Evolutionary conservation across 1,140 invertebrate genomes (phyloP), one percentile per base, ranked within the genome.

Genomic region (Metaphire vulgaris): DNA sequence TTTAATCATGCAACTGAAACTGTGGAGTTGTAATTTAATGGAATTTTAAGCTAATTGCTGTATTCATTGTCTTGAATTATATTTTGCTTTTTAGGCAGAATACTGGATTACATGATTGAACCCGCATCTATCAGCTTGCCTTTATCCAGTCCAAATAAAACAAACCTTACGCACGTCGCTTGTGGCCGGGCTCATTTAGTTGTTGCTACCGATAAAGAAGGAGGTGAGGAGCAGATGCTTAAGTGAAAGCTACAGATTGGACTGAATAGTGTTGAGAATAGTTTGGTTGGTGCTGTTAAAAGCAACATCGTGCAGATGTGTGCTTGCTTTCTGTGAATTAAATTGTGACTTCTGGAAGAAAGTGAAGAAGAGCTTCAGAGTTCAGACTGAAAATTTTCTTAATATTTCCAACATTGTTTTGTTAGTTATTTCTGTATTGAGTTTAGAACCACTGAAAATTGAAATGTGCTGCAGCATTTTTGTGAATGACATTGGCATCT

Each of bases 161-260:
- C 80, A 15, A 78, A 80, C 80, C 85, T 92, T 79, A 83, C 87
- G 65, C 87, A 89, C 76, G 82, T 97, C 75, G 89, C 77, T 28
- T 93, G 93, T 79, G 96, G 96, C 1, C 86, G 95, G 79, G 94
- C 94, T 1, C 96, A 99, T 86, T 89, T 92, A 14, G 85, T 93
- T 2, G 88, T 96, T 70, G 83, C 95, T 14, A 94, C 94, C 1
- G 89, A 91, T 77, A 90, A 90, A 82, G 92, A 92, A 82, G 85
- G 83, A 72, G 90, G 89, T 69, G 78, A 69, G 73, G 31, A 69
- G 26, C n/a, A 12, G 67, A 14, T 26, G 21, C 6, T 56, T n/a
- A n/a, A n/a, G n/a, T n/a, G n/a, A n/a, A n/a, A n/a, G n/a, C n/a
- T n/a, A n/a, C n/a, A n/a, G n/a, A n/a, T n/a, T n/a, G n/a, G n/a